Base-by-base conservation (phyloP, 2,888 invertebrate genomes). In the Hipparchia sbordonii region DNA sequence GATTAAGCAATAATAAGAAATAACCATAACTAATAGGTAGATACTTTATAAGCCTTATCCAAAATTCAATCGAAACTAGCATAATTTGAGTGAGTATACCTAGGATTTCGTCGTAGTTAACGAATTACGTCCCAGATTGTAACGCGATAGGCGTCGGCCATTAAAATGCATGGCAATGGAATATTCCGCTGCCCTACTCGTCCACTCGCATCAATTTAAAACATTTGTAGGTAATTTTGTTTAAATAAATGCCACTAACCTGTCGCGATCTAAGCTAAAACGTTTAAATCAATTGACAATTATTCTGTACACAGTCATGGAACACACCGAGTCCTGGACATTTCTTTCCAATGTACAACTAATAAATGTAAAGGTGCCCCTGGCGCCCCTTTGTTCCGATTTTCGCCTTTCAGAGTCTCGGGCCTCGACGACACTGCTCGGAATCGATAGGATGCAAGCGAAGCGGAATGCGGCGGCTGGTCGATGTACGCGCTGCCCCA, bases 241-340 rank as follows among this genome's bases (percentile, higher is more conserved):
- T 70, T 73, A 76, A 73, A 83, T 77, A 85, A 85, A 85, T 81
- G 81, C 75, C 85, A 90, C 90, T 90, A 86, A 90, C 90, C 90
- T 90, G 83, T 82, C 80, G 65, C 66, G 71, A 75, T 76, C 77
- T 78, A 78, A 79, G 79, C 75, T 76, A 76, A 79, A 78, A 78
- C 76, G 81, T 68, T 23, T 72, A 77, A 74, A 77, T 78, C 75
- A 74, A 70, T 80, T 76, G 76, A 73, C 77, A 80, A 78, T 79
- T 76, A 78, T 79, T 76, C 75, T 84, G 82, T 78, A 82, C 82
- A 85, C 84, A 81, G 80, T 73, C 80, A 80, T 79, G 79, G 77
- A 80, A 74, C 82, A 84, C 82, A 81, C 79, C 67, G 76, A 54
- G 67, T 76, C 79, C 77, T 81, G 79, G 79, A 77, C 85, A 88